Conservation (phyloP, 1,140 invertebrate species). For the Drosophila littoralis region DNA sequence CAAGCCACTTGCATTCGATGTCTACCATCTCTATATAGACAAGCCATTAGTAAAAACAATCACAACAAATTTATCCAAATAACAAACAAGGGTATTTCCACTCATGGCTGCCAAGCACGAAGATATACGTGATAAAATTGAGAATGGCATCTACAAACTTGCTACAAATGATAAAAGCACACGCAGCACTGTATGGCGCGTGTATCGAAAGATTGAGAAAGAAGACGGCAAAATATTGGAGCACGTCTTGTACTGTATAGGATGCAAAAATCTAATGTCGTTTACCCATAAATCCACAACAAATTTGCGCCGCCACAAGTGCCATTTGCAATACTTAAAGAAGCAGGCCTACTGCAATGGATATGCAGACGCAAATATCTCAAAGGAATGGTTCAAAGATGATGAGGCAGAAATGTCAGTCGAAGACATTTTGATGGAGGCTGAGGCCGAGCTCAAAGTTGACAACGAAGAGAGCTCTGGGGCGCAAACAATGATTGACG, state of each 20-base stretch:
- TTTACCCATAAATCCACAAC: slow-evolving; percentile 68
- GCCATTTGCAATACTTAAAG: slow-evolving; percentile 63
- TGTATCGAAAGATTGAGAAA: slow-evolving; percentile 62
- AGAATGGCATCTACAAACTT: slow-evolving; percentile 58
- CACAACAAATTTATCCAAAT: slow-evolving; percentile 40
- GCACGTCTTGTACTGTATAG: slow-evolving; percentile 56
- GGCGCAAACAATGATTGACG: slow-evolving; percentile 30
- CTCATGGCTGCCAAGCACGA: slow-evolving; percentile 56
- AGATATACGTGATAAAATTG: slow-evolving; percentile 66
- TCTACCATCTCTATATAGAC: slow-evolving; percentile 6
- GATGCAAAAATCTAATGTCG: slow-evolving; percentile 63
- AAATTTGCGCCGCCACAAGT: slow-evolving; percentile 62
- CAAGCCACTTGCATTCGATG: background rate
- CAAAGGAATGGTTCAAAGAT: slow-evolving; percentile 37
- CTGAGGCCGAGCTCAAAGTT: slow-evolving; percentile 23
- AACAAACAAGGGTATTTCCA: slow-evolving; percentile 9
- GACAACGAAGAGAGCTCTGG: slow-evolving; percentile 36
- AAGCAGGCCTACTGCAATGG: slow-evolving; percentile 31
- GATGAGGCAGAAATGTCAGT: slow-evolving; percentile 39
- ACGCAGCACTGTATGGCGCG: slow-evolving; percentile 66
- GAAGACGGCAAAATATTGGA: slow-evolving; percentile 64
- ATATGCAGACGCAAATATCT: slow-evolving; percentile 9
- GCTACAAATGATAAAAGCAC: slow-evolving; percentile 56
- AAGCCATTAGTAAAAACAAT: slow-evolving; percentile 28
- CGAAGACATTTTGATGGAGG: slow-evolving; percentile 21